Percentiles rank a stretch among this genome's conserved stretches.
These are phyloP conservation scores for Omphaloscelis lunosa DNA, from an alignment of 2,888 invertebrate species.

Conservation along the genomic window DNA sequence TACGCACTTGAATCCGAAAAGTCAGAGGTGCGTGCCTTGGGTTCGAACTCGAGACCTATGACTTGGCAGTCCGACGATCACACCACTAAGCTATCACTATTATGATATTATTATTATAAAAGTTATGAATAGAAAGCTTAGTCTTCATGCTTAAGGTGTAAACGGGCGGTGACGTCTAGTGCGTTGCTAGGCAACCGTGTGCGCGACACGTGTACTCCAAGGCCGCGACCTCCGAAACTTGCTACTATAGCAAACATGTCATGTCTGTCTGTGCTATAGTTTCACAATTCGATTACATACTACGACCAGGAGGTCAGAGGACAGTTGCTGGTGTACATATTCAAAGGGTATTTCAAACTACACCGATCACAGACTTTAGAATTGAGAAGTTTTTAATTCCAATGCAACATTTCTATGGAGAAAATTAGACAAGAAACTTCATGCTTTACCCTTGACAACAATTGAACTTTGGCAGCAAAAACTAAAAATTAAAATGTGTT, in stretches of 20 bases:
- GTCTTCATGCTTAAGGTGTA: slow-evolving; percentile 19
- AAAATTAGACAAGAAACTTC: neutral
- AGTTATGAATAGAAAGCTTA: neutral
- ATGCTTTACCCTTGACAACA: neutral
- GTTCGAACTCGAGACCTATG: no score
- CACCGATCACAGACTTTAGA: neutral
- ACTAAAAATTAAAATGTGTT: neutral
- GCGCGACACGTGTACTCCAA: slow-evolving; percentile 60
- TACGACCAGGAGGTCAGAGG: slow-evolving; percentile 1
- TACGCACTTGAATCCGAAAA: no score
- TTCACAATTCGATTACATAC: slow-evolving; percentile 7
- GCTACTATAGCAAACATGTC: slow-evolving; percentile 18
- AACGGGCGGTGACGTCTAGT: slow-evolving; percentile 36
- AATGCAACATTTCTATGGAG: neutral
- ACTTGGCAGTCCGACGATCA: no score
- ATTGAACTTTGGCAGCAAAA: no score
- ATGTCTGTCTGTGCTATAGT: slow-evolving; percentile 38
- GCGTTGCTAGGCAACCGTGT: slow-evolving; percentile 58
- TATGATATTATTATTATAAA: no score
- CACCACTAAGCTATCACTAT: no score
- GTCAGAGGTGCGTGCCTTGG: no score
- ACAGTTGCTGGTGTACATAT: neutral
- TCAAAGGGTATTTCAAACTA: neutral
- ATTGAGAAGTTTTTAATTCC: neutral
- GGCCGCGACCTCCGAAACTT: slow-evolving; percentile 53